Evolutionary conservation across 2,888 invertebrate species (phyloP), one percentile per base, ranked within the genome.

Genomic region (Alloscopus bannaensis): DNA sequence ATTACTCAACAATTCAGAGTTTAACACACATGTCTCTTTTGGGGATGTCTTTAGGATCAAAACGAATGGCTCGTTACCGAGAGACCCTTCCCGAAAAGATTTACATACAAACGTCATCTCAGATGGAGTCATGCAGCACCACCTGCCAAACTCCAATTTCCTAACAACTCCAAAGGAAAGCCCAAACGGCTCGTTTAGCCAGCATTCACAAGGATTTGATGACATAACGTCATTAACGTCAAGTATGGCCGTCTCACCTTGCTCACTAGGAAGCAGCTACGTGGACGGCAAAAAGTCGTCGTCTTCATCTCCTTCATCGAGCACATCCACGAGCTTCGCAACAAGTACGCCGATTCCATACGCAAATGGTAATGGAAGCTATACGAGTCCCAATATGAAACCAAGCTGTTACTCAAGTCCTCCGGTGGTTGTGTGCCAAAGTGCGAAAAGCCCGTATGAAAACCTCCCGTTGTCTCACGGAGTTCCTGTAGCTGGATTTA

Each of bases 11-110:
- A n/a, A n/a, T n/a, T n/a, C n/a, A n/a, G n/a, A n/a, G n/a, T n/a
- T n/a, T n/a, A n/a, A n/a, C n/a, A n/a, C n/a, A n/a, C n/a, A n/a
- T n/a, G n/a, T n/a, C 87, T 86, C 0, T 68, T 70, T 88, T 88
- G 11, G 89, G 93, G 94, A 87, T 86, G 0, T 71, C 71, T 88
- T 11, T 89, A 93, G 94, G 86, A 96, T 96, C 75, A 96, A 95
- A 87, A 96, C 96, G 0, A 96, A 96, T 87, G 96, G 96, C 0
- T 96, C 96, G 0, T 88, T 96, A 55, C 95, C 96, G 0, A 89
- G 94, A 22, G 94, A 94, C 55, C 64, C 69, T 0, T 64, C 81
- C 84, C 91, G 90, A 86, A 88, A 86, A 45, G 57, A 50, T 18
- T 66, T 68, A 20, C 66, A 64, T 24, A 11, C 55, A 13, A 64